Evolutionary conservation across 1,140 invertebrate species (phyloP).

Genomic region (Lepidurus arcticus): DNA sequence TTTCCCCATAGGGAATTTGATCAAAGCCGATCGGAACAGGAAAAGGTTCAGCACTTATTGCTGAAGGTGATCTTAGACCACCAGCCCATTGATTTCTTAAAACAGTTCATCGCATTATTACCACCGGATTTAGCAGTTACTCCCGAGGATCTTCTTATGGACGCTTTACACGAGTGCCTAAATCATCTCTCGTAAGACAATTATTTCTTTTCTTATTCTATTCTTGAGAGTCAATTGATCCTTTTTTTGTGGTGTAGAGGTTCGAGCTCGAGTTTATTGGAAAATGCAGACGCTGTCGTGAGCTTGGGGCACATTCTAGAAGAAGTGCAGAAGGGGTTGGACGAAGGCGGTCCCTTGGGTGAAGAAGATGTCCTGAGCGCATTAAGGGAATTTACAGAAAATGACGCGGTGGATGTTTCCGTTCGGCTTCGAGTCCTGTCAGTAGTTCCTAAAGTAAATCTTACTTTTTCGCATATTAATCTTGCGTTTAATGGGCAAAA

Average conservation of each 20-base stretch:
- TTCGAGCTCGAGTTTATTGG: conserved; percentile 25
- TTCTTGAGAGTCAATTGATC: not conserved
- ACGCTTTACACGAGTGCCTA: conserved; percentile 25
- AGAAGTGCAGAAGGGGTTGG: not conserved
- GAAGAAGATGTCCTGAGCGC: conserved; percentile 23
- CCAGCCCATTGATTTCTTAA: conserved; percentile 25
- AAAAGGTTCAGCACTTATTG: conserved; percentile 18
- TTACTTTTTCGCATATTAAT: not conserved
- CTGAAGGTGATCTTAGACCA: conserved; percentile 26
- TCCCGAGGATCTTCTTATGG: conserved; percentile 33
- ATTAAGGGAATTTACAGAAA: conserved; percentile 29
- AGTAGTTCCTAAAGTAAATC: conserved; percentile 5
- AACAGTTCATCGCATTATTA: conserved; percentile 25
- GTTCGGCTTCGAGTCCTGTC: conserved; percentile 27
- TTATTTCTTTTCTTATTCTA: not conserved
- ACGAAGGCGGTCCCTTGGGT: conserved; percentile 16
- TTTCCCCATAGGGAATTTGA: conserved; percentile 10
- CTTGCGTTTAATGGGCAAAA: not conserved
- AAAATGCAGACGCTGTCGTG: not conserved
- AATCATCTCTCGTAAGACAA: conserved; percentile 11
- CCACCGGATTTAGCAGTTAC: conserved; percentile 24
- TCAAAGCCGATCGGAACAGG: conserved; percentile 28
- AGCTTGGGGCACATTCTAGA: not conserved
- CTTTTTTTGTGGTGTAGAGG: not conserved
- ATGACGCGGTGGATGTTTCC: conserved; percentile 27